Evolutionary conservation across 2,797 vertebrate genomes (phyloP), one percentile per base, ranked within the genome.

Genomic region (Labroides dimidiatus): DNA sequence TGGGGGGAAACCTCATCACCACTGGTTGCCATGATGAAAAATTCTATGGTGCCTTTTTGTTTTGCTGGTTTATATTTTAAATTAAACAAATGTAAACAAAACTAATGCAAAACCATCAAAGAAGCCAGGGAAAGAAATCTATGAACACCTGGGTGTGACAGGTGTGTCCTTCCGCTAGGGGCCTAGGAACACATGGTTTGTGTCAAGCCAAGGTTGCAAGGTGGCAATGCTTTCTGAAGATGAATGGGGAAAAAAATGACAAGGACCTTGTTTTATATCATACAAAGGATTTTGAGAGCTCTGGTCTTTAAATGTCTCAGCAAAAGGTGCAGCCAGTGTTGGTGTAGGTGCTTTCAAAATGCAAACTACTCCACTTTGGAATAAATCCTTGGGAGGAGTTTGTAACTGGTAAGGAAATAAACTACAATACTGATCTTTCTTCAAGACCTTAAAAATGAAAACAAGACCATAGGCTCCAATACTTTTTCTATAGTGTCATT

Each of bases 111-210:
- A 1, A 24, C 0, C 6, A 37, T 37, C 1, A 13, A 49, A 19
- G 23, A 24, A 44, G 41, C 6, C 33, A 3, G 2, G 39, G 30
- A 5, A 2, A 43, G 37, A 17, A 50, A 45, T 30, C 50, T 42
- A 47, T 21, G 72, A 81, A 82, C 78, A 82, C 84, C 84, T 82
- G 84, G 64, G 15, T 3, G 15, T 57, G 61, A 59, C 86, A 82
- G 81, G 79, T 84, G 85, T 57, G 70, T 62, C 72, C 57, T 81
- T 80, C 64, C 14, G 45, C 47, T 16, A 27, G 55, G 43, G 70
- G 64, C 36, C 55, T 42, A 15, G 1, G 21, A 52, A 47, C 77
- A 68, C 68, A 71, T 20, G 69, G 53, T 75, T 48, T 42, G 44
- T 55, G 69, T 87, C 73, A 54, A 44, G 45, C 14, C 68, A 71